These are phyloP conservation scores for Burhinus bistriatus DNA, from an alignment of 2,113 vertebrate genomes.

Conservation along the genomic window DNA sequence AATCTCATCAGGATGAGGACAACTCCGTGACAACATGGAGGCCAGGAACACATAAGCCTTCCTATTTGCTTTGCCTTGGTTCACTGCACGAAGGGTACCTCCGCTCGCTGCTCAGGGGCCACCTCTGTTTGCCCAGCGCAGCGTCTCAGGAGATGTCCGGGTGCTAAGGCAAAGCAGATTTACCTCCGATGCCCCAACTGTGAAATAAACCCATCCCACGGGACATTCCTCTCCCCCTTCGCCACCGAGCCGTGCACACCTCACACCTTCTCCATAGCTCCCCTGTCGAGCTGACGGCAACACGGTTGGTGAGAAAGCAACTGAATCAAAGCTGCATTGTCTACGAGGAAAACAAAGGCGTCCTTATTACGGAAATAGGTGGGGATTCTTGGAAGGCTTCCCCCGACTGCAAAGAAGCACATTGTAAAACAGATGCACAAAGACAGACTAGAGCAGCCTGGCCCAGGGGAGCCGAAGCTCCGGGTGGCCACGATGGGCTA, in stretches of 20 bases:
- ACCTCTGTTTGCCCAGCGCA: not conserved
- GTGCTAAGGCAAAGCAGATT: not conserved
- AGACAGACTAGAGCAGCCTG: not conserved
- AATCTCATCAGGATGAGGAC: not conserved
- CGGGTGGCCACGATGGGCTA: not conserved
- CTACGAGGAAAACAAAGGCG: constrained; percentile 37
- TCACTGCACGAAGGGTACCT: not conserved
- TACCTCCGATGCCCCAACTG: fast-evolving
- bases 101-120: not conserved
- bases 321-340: constrained; percentile 54
- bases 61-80: not conserved
- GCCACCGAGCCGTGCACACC: not conserved
- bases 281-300: not conserved
- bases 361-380: constrained; percentile 55
- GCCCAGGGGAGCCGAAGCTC: not conserved
- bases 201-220: not conserved
- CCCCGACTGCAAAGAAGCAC: not conserved
- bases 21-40: fast-evolving
- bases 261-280: not conserved
- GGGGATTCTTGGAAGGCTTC: constrained; percentile 66
- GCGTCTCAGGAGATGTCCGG: fast-evolving
- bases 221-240: not conserved
- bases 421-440: not conserved
- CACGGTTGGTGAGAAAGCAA: not conserved
- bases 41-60: not conserved